Evolutionary conservation across 2,113 vertebrate species (phyloP).

Genomic region (Felis catus): F.catus_Fca126_mat1.0 CM031414.1:111151501-111152000

Average conservation of each 20-base stretch:
- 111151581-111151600: neutral
- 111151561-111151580: neutral
- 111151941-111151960: conserved; percentile 56
- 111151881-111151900: conserved; percentile 1
- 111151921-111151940: conserved; percentile 47
- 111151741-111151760: neutral
- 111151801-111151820: conserved; percentile 31
- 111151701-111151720: neutral
- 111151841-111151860: conserved; percentile 57
- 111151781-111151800: neutral
- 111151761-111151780: conserved; percentile 40
- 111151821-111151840: conserved; percentile 43
- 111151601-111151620: neutral
- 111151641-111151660: neutral
- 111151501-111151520: neutral
- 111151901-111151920: conserved; percentile 47
- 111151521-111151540: neutral
- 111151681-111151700: neutral
- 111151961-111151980: conserved; percentile 28
- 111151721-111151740: conserved; percentile 20
- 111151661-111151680: neutral
- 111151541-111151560: neutral
- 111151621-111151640: neutral
- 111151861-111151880: conserved; percentile 39
- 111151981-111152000: conserved; percentile 13